A percentile compares a stretch with the other conserved stretches of the same genome.
Conservation (phyloP, 2,888 invertebrate species). For the Microplitis manilae region DNA sequence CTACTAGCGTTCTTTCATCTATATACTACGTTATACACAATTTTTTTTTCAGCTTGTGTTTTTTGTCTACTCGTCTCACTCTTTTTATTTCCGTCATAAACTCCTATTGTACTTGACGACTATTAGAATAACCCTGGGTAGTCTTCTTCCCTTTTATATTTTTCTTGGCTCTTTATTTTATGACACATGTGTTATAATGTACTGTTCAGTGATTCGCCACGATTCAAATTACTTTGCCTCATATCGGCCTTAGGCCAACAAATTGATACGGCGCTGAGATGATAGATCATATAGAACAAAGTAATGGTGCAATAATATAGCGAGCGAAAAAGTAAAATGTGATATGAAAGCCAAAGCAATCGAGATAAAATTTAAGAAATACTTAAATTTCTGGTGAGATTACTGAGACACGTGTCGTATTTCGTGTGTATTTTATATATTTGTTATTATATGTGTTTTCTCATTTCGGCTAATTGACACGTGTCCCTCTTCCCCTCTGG, state of each 20-base stretch:
- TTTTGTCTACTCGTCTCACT: conserved; percentile 16
- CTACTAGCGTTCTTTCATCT: conserved; percentile 47
- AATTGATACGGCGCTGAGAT: conserved; percentile 44
- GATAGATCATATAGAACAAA: not conserved
- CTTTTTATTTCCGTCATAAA: conserved; percentile 46
- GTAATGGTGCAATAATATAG: not conserved
- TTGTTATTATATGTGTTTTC: conserved; percentile 41
- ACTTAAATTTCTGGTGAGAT: conserved; percentile 33
- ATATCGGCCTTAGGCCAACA: conserved; percentile 25
- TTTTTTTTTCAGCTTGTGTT: conserved; percentile 31
- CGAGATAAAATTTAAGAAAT: conserved; percentile 32
- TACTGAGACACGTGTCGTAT: conserved; percentile 44
- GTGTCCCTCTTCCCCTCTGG: conserved; percentile 50
- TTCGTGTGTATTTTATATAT: conserved; percentile 38
- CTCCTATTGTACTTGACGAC: conserved; percentile 51
- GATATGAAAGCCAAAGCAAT: conserved; percentile 11
- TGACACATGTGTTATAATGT: conserved; percentile 36
- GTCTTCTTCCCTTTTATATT: conserved; percentile 51
- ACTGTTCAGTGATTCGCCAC: conserved; percentile 50
- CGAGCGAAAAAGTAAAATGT: conserved; percentile 15
- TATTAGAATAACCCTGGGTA: conserved; percentile 60
- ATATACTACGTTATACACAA: conserved; percentile 46
- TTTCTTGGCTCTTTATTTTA: conserved; percentile 36
- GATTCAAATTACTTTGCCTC: conserved; percentile 27
- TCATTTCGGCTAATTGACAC: conserved; percentile 61